Conservation (phyloP, 2,888 invertebrate species). For the Argynnis bischoffii region DNA sequence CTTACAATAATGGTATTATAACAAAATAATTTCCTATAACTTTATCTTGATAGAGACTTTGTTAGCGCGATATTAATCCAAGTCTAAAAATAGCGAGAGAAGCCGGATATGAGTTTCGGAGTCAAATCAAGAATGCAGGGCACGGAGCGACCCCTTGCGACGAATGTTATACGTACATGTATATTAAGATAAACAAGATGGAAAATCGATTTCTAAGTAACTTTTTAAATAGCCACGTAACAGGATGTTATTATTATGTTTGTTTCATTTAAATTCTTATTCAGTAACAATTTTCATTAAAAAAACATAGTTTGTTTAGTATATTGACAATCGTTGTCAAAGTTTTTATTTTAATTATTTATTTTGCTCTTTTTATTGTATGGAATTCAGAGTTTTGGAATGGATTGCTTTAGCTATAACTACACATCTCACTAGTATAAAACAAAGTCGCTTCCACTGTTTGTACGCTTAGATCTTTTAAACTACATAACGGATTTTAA, state of each 20-base stretch:
- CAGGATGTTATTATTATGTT: neutral
- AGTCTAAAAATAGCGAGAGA: slow-evolving; percentile 48
- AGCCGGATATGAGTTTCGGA: slow-evolving; percentile 64
- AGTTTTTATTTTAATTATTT: too few relatives aligned
- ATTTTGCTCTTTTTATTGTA: too few relatives aligned
- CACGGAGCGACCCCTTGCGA: slow-evolving; percentile 53
- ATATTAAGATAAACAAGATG: neutral
- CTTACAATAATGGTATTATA: neutral
- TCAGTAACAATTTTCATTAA: too few relatives aligned
- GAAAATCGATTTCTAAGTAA: slow-evolving; percentile 21
- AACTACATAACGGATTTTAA: too few relatives aligned
- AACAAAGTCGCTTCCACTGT: too few relatives aligned
- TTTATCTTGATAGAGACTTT: slow-evolving; percentile 16
- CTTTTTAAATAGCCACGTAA: neutral
- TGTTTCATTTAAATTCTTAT: too few relatives aligned
- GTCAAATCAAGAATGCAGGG: slow-evolving; percentile 53
- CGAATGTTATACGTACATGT: slow-evolving; percentile 17
- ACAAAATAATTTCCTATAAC: slow-evolving; percentile 9
- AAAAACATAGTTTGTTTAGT: too few relatives aligned
- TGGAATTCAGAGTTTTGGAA: too few relatives aligned
- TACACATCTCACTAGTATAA: too few relatives aligned
- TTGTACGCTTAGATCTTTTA: too few relatives aligned
- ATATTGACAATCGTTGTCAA: too few relatives aligned
- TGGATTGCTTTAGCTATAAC: too few relatives aligned
- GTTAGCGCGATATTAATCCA: slow-evolving; percentile 33